These are phyloP conservation scores for Argyresthia goedartella DNA, from an alignment of 2,888 invertebrate genomes.

Conservation along the genomic window DNA sequence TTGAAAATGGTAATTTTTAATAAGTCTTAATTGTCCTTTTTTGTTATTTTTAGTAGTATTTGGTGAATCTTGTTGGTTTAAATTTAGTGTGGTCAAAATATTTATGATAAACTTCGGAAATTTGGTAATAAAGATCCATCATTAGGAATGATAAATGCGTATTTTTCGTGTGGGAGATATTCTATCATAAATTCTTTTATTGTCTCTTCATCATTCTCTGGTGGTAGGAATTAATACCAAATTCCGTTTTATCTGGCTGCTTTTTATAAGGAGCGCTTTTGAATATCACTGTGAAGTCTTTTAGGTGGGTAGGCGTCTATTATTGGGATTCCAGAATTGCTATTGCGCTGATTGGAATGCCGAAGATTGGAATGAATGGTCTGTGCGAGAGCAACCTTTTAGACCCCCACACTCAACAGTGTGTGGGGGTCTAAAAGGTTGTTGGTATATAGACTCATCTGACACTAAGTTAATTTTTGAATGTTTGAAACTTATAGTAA, in stretches of 20 bases:
- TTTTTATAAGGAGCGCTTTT: constrained; percentile 8
- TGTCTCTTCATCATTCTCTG: constrained; percentile 2
- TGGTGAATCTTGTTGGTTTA: too few relatives aligned
- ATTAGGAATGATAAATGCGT: constrained; percentile 10
- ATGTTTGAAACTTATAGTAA: not conserved
- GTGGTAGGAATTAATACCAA: constrained; percentile 6
- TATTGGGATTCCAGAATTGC: constrained; percentile 6
- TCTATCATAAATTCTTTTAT: constrained; percentile 11
- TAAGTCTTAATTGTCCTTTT: too few relatives aligned
- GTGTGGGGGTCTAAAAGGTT: not conserved
- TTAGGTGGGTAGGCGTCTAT: constrained; percentile 7
- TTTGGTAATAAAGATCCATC: too few relatives aligned
- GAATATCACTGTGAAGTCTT: constrained; percentile 8
- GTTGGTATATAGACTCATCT: not conserved
- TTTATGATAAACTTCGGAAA: too few relatives aligned
- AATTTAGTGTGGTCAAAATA: too few relatives aligned
- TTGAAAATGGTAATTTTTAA: too few relatives aligned
- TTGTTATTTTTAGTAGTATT: too few relatives aligned
- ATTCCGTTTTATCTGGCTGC: constrained; percentile 1
- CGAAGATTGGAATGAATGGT: not conserved
- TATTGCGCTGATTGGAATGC: constrained; percentile 3
- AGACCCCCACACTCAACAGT: not conserved
- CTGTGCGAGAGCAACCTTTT: not conserved
- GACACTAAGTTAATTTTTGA: not conserved
- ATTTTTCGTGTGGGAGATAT: constrained; percentile 6